Evolutionary conservation across 2,888 invertebrate genomes (phyloP).

Genomic region (Sclerodermus sp.): DNA sequence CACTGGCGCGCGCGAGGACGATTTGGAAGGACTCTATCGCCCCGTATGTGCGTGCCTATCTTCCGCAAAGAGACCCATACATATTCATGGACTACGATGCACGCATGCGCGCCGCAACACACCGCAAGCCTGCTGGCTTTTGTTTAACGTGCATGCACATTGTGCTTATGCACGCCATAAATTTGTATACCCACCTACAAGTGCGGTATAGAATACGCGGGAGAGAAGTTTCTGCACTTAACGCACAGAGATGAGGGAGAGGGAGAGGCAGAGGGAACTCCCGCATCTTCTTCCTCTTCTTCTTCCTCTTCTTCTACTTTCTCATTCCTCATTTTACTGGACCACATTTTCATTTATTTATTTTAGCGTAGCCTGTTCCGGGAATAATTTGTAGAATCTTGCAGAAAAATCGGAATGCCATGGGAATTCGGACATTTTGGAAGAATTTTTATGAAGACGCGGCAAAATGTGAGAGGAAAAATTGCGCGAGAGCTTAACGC

Average conservation of each 20-base stretch:
- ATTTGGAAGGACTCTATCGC: slow-evolving; percentile 29
- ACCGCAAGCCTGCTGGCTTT: slow-evolving; percentile 18
- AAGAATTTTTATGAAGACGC: too few species aligned
- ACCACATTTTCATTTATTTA: too few species aligned
- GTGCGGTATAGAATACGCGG: slow-evolving; percentile 34
- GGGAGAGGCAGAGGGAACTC: background rate
- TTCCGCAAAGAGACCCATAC: slow-evolving; percentile 35
- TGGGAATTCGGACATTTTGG: too few species aligned
- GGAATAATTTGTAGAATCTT: too few species aligned
- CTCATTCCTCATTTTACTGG: too few species aligned
- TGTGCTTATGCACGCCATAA: slow-evolving; percentile 43
- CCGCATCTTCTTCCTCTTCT: background rate
- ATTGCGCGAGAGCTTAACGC: too few species aligned
- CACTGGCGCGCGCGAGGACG: slow-evolving; percentile 1
- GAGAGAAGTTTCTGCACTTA: slow-evolving; percentile 43
- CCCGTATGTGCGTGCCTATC: slow-evolving; percentile 24
- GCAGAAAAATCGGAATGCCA: too few species aligned
- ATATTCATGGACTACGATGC: slow-evolving; percentile 31
- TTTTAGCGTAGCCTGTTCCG: too few species aligned
- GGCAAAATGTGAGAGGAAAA: too few species aligned
- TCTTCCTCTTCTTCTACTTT: too few species aligned
- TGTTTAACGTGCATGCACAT: slow-evolving; percentile 40
- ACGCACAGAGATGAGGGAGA: slow-evolving; percentile 14
- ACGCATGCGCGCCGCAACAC: slow-evolving; percentile 13
- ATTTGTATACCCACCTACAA: slow-evolving; percentile 36